Conservation (phyloP, 2,797 vertebrate species). For the Schizopygopsis malacanthus region DNA sequence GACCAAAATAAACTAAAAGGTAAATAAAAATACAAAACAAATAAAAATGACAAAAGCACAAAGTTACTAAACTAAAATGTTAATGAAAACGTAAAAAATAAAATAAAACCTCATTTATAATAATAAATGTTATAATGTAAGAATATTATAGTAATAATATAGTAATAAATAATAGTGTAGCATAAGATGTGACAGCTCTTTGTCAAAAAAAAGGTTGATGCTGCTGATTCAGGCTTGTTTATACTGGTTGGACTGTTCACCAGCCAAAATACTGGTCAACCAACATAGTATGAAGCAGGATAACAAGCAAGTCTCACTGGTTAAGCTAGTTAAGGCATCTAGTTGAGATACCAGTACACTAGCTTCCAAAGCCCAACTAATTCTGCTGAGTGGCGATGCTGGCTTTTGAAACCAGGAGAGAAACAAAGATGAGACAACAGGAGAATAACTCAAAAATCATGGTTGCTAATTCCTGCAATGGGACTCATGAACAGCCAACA, state of each 20-base stretch:
- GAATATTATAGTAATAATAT: neutral
- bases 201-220: neutral
- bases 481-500: neutral
- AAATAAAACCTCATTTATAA: neutral
- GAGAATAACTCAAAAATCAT: neutral
- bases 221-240: neutral
- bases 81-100: neutral
- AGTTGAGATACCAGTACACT: neutral
- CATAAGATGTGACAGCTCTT: neutral
- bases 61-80: neutral
- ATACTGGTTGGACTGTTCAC: neutral
- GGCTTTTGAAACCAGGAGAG: neutral
- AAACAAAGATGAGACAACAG: neutral
- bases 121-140: neutral
- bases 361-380: neutral
- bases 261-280: neutral
- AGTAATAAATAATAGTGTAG: neutral
- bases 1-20: neutral
- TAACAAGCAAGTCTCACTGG: neutral
- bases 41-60: neutral
- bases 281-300: neutral
- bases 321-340: neutral
- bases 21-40: neutral
- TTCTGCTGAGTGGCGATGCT: neutral
- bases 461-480: neutral